phyloP scores from a whole-genome alignment of 1,140 invertebrate genomes.

The Hylyphantes graminicola region DNA sequence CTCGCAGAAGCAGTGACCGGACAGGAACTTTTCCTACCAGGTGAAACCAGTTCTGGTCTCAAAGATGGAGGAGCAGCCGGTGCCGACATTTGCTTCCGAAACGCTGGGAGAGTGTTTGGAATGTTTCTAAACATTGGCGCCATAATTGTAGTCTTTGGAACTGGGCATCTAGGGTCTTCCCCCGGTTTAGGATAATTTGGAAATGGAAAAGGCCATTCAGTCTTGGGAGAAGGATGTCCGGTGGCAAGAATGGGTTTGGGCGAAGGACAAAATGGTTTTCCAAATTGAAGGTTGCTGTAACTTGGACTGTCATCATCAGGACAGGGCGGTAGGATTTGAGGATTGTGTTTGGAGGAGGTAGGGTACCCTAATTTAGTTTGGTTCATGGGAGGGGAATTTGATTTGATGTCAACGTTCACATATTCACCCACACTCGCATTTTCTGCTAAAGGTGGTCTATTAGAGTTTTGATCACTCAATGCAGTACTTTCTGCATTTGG shows the following conservation, averaged over 20 bases:
- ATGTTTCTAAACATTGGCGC: slow-evolving; percentile 45
- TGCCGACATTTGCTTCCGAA: slow-evolving; percentile 58
- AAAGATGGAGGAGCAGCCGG: slow-evolving; percentile 48
- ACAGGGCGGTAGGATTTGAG: not conserved
- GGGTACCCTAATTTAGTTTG: not conserved
- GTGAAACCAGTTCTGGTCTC: slow-evolving; percentile 42
- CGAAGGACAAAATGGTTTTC: slow-evolving; percentile 45
- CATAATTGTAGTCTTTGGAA: not conserved
- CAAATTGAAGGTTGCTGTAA: slow-evolving; percentile 48
- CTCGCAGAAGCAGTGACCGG: slow-evolving; percentile 49
- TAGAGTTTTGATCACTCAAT: not conserved
- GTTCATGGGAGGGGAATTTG: not conserved
- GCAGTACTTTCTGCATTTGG: not conserved
- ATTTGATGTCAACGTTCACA: slow-evolving; percentile 44
- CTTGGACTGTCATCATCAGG: slow-evolving; percentile 4
- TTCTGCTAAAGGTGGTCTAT: not conserved
- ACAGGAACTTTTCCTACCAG: slow-evolving; percentile 58
- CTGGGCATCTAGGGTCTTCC: not conserved
- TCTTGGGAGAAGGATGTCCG: slow-evolving; percentile 11
- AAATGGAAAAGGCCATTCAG: not conserved
- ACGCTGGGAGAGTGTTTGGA: slow-evolving; percentile 49
- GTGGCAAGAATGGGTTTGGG: slow-evolving; percentile 36
- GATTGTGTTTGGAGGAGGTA: slow-evolving; percentile 5
- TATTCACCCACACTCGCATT: slow-evolving; percentile 19
- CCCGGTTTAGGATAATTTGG: slow-evolving; percentile 6